Evolutionary conservation across 23 tunicate genomes (phyloP), one percentile per base, ranked within the genome.

Genomic region (Halocynthia roretzi): DNA sequence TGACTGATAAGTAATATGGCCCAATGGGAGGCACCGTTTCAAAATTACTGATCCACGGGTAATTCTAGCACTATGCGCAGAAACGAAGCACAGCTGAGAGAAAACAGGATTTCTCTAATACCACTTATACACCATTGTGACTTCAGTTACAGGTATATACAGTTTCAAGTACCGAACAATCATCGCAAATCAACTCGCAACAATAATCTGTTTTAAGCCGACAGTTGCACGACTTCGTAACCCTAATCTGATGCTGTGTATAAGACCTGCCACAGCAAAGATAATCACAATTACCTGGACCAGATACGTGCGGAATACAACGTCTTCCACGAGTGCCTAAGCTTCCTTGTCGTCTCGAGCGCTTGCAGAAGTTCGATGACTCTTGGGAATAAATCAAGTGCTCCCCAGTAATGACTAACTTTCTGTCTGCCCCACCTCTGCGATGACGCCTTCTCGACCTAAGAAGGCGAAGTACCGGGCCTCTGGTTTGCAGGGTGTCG

Each of bases 181-280:
- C 53, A 17, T 75, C 81, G 23, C 92, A 86, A 62, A 52, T 76
- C 23, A 86, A 76, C 7, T 67, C 22, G 52, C 89, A 72, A 23
- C 83, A 78, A 52, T 63, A 75, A 8, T 54, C 19, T 14, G 55
- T 22, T 56, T 5, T 44, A 56, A 88, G 83, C n/a, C 53, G 50
- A 75, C 96, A 90, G 67, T 90, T 75, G 54, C 96, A 90, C 57
- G 60, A 11, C 14, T 57, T 57, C 6, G 74, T 61, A 14, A 71
- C 83, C 6, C 52, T 55, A 0, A 77, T 65, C 6, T 49, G 53
- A 53, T 17, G 68, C 48, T 53, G 61, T 60, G 23, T 51, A 67
- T 53, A 76, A 20, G 85, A 80, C 18, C 96, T 60, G 58, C 86
- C 86, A 62, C 96, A 90, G 60, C 96, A 90, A 65, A 90, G 53